Evolutionary conservation across 64 coral and sea anemone genomes (phyloP).

Genomic region (Catalaphyllia jardinei): DNA sequence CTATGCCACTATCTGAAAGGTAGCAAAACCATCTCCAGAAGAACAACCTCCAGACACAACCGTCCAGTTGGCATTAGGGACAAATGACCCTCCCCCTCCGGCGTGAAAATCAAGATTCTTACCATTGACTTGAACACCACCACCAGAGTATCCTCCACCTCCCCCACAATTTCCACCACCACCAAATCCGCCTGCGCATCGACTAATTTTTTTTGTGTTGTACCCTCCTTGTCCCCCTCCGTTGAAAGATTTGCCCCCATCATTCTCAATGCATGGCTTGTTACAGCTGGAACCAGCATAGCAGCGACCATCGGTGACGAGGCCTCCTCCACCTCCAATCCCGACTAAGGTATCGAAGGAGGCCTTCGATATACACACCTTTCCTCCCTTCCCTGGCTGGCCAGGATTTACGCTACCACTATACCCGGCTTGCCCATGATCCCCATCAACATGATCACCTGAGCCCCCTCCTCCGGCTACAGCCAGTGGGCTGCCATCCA

Average conservation of each 20-base stretch:
- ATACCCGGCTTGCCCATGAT: conserved; percentile 8
- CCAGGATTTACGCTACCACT: conserved; percentile 2
- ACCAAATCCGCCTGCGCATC: conserved; percentile 13
- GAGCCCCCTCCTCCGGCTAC: conserved; percentile 6
- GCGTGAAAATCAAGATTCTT: not conserved
- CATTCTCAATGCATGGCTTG: not conserved
- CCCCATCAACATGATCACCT: conserved; percentile 18
- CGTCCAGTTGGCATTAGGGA: not conserved
- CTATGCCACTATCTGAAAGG: not conserved
- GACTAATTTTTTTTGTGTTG: not conserved
- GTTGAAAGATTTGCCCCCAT: conserved; percentile 9
- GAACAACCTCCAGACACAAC: conserved; percentile 8
- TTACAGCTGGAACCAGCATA: not conserved
- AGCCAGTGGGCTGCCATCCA: conserved; percentile 4
- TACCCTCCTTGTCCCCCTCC: conserved; percentile 13
- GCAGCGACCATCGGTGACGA: conserved; percentile 8
- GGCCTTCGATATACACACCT: not conserved
- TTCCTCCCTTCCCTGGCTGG: not conserved
- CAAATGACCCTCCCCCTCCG: conserved; percentile 29
- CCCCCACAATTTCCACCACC: conserved; percentile 40
- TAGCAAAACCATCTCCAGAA: conserved; percentile 1
- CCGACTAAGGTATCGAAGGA: not conserved
- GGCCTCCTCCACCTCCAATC: conserved; percentile 16
- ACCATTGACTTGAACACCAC: conserved; percentile 17
- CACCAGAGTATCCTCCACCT: conserved; percentile 39